These are phyloP conservation scores for Drosophila siamana DNA, from an alignment of 2,888 invertebrate genomes.

Conservation along the genomic window DNA sequence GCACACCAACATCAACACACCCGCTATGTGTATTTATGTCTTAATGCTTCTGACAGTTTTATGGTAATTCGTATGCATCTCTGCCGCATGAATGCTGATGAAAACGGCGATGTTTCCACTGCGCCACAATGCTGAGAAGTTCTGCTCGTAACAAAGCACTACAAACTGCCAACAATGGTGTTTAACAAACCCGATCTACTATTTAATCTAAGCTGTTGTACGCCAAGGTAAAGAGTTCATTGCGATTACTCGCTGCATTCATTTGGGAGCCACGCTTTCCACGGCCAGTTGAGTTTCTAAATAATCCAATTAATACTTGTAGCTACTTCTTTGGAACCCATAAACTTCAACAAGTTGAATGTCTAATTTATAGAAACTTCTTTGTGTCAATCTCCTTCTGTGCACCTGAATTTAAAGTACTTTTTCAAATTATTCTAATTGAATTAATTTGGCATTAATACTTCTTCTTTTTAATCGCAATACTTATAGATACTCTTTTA, in stretches of 20 bases:
- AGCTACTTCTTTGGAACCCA: neutral
- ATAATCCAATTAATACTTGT: neutral
- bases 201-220: constrained; percentile 9
- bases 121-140: constrained; percentile 50
- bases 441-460: too few relatives aligned
- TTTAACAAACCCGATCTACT: constrained; percentile 1
- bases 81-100: constrained; percentile 56
- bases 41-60: constrained; percentile 60
- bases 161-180: constrained; percentile 25
- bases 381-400: too few relatives aligned
- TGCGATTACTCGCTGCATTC: neutral
- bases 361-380: too few relatives aligned
- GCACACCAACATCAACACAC: constrained; percentile 21
- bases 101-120: constrained; percentile 31
- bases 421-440: too few relatives aligned
- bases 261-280: neutral
- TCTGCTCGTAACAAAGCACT: constrained; percentile 1
- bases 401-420: too few relatives aligned
- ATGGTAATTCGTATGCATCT: constrained; percentile 77
- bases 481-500: neutral
- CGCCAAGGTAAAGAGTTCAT: constrained; percentile 14
- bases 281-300: neutral
- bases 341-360: too few relatives aligned
- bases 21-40: constrained; percentile 31
- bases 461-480: too few relatives aligned